phyloP scores from a whole-genome alignment of 2,113 vertebrate genomes.

The Leiothrix lutea region DNA sequence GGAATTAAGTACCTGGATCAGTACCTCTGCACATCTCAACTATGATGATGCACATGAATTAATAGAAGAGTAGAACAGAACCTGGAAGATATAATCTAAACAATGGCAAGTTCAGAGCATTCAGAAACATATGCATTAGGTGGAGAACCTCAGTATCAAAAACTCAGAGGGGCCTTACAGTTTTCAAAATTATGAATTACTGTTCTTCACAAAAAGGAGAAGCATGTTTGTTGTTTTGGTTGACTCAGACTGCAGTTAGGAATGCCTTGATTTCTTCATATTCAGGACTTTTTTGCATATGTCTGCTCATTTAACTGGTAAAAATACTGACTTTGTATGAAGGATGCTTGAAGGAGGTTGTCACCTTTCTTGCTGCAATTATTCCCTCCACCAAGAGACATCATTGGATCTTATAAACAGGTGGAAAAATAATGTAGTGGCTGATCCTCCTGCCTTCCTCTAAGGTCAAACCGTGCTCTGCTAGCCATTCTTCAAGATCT shows the following conservation, averaged over 20 bases:
- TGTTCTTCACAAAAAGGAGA: background rate
- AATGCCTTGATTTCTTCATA: background rate
- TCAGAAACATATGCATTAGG: accelerated
- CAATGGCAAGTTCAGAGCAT: background rate
- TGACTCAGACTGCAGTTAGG: background rate
- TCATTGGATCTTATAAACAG: background rate
- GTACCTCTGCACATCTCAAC: background rate
- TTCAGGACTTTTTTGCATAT: background rate
- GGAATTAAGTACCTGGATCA: background rate
- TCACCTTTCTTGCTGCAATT: background rate
- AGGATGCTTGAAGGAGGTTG: background rate
- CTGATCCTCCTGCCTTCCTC: background rate
- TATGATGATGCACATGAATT: background rate
- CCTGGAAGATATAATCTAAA: background rate
- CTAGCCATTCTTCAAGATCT: background rate
- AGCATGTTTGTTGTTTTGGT: background rate
- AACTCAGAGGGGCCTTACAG: background rate
- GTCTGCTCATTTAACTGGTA: background rate
- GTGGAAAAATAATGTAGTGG: background rate
- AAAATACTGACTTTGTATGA: background rate
- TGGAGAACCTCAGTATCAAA: background rate
- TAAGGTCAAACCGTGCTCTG: background rate
- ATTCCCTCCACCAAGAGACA: background rate
- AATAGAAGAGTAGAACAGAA: background rate
- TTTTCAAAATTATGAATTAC: background rate